These are phyloP conservation scores for Oophaga pumilio DNA, from an alignment of 2,113 vertebrate species.

Conservation along the genomic window DNA sequence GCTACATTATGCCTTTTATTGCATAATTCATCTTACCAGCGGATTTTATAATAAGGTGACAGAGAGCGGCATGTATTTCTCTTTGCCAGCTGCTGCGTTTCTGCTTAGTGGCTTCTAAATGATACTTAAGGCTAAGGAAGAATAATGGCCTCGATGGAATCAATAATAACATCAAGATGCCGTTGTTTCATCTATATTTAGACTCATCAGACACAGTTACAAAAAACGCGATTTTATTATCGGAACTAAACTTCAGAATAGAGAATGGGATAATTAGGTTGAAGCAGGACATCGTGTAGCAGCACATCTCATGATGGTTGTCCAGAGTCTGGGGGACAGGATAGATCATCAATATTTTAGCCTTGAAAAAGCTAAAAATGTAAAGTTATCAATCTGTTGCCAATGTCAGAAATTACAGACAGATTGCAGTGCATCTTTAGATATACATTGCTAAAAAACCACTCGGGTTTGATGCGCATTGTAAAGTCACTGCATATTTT, in stretches of 20 bases:
- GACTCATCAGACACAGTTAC: background rate
- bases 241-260: background rate
- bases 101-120: background rate
- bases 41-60: background rate
- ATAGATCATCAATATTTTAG: too few species aligned
- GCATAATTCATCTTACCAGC: conserved; percentile 1
- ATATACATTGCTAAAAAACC: too few species aligned
- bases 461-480: too few species aligned
- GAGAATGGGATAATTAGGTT: too few species aligned
- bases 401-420: too few species aligned
- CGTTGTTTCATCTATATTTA: background rate
- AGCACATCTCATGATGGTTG: too few species aligned
- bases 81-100: background rate
- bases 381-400: too few species aligned
- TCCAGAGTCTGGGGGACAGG: too few species aligned
- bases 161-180: background rate
- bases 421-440: too few species aligned
- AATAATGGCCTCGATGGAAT: background rate
- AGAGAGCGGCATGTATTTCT: background rate
- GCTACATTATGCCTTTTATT: background rate
- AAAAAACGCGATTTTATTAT: background rate
- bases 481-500: too few species aligned
- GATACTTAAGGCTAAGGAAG: background rate
- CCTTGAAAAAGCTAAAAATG: too few species aligned
- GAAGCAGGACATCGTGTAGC: too few species aligned